Base-by-base conservation (phyloP, 2,888 invertebrate species). In the Agrilus biguttatus region DNA sequence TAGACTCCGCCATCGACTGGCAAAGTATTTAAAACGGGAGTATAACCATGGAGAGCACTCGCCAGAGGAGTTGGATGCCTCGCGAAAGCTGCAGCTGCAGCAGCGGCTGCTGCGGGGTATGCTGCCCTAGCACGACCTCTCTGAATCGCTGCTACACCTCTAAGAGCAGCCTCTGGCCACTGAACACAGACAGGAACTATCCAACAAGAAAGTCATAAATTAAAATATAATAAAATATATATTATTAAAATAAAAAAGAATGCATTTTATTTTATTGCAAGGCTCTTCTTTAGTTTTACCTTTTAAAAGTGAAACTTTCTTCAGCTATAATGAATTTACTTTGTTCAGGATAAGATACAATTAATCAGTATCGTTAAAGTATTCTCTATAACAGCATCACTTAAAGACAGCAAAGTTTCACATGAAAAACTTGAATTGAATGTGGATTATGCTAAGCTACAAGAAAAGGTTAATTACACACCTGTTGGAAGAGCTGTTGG, bases 401-500 rank as follows among this genome's bases (percentile, higher is more conserved):
- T n/a, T n/a, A n/a, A n/a, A n/a, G n/a, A n/a, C n/a, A n/a, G n/a
- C n/a, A n/a, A n/a, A n/a, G n/a, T n/a, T n/a, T n/a, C n/a, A n/a
- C n/a, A n/a, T n/a, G n/a, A n/a, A n/a, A n/a, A n/a, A n/a, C n/a
- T n/a, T n/a, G n/a, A n/a, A n/a, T n/a, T n/a, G n/a, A n/a, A n/a
- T n/a, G n/a, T n/a, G n/a, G n/a, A n/a, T 17, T n/a, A 13, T 19
- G 3, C 4, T 37, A 14, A 37, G 13, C 8, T 19, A 37, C 10
- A 42, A 19, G 12, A 21, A 28, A 28, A 28, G 8, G 28, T 8
- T 3, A 38, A 39, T n/a, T 42, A 52, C 86, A 80, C 74, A 90
- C 90, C 90, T 75, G 88, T 84, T 58, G 90, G 88, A 67, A 91
- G 80, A 58, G 88, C 76, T 55, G 89, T 81, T 57, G 90, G 86